Conservation (phyloP, 2,888 invertebrate species). For the Enchytraeus crypticus region DNA sequence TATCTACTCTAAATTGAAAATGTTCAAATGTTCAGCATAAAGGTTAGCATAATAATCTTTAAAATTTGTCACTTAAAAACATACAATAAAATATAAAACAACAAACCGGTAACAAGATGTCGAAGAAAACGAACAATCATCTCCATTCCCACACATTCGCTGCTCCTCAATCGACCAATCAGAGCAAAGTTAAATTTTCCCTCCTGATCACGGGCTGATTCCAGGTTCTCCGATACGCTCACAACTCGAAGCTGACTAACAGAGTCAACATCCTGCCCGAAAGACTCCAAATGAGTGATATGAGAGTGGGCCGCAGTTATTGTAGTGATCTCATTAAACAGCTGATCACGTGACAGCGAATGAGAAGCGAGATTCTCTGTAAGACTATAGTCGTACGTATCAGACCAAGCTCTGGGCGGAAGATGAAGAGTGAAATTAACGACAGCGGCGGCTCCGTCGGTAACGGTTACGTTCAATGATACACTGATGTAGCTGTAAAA, state of each 20-base stretch:
- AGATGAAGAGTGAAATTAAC: slow-evolving; percentile 68
- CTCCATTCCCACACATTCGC: slow-evolving; percentile 42
- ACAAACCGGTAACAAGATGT: slow-evolving; percentile 56
- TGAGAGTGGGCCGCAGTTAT: background rate
- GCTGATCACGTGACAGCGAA: slow-evolving; percentile 4
- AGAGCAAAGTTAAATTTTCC: slow-evolving; percentile 28
- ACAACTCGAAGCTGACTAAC: background rate
- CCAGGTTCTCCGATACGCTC: slow-evolving; percentile 1
- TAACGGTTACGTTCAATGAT: slow-evolving; percentile 59
- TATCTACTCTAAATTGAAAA: too few species aligned
- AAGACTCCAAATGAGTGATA: background rate
- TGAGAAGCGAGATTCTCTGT: slow-evolving; percentile 45
- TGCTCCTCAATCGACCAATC: slow-evolving; percentile 59
- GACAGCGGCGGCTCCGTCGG: slow-evolving; percentile 54
- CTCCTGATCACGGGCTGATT: background rate
- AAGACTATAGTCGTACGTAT: slow-evolving; percentile 47
- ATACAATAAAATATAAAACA: background rate
- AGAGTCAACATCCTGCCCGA: background rate
- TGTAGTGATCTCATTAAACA: background rate
- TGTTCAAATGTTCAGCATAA: too few species aligned
- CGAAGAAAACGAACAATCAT: slow-evolving; percentile 57
- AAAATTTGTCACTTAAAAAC: too few species aligned
- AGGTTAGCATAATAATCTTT: too few species aligned
- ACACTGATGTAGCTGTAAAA: slow-evolving; percentile 47
- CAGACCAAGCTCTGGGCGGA: slow-evolving; percentile 62